Base-by-base conservation (phyloP, 1,140 invertebrate species). In the Diachasmimorpha longicaudata region DNA sequence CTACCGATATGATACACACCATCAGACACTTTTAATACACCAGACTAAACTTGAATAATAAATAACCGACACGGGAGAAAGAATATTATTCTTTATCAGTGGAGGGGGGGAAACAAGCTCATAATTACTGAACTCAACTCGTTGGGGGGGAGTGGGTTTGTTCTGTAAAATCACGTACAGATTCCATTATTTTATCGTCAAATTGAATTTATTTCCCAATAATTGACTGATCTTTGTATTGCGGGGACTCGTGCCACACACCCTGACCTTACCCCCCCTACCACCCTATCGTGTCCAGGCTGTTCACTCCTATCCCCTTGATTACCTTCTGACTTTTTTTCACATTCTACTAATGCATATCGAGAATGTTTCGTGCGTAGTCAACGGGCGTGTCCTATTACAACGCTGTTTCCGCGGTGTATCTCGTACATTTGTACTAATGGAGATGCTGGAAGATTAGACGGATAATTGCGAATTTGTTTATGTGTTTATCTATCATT, bases 191-290 rank as follows among this genome's bases (percentile, higher is more conserved):
- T 31, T 31, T 31, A 31, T 31, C 2, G 2, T 31, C 31, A 31
- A 31, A 31, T 31, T 31, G 39, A 42, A 42, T 42, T 4, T 3
- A 42, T 42, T 13, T 42, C 48, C 1, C 58, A 19, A 25, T 11
- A 25, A 63, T 63, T 10, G 39, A 13, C 13, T 13, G 58, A n/a
- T 63, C 19, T 63, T 25, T 81, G 80, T 80, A 83, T 79, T 81
- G 82, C 79, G 80, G 80, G 84, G 84, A 86, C 83, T 84, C 78
- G 79, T 80, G 3, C 10, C 19, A 37, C 19, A 81, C 82, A 84
- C 84, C 86, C 86, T 87, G 85, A 87, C 85, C 85, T 86, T 86
- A 85, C 84, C 83, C 81, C 80, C n/a, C 42, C 80, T n/a, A n/a
- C n/a, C n/a, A n/a, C n/a, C n/a, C n/a, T n/a, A n/a, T n/a, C 82